Evolutionary conservation across 2,113 vertebrate species (phyloP), one percentile per base, ranked within the genome.

Genomic region (Parus major): DNA sequence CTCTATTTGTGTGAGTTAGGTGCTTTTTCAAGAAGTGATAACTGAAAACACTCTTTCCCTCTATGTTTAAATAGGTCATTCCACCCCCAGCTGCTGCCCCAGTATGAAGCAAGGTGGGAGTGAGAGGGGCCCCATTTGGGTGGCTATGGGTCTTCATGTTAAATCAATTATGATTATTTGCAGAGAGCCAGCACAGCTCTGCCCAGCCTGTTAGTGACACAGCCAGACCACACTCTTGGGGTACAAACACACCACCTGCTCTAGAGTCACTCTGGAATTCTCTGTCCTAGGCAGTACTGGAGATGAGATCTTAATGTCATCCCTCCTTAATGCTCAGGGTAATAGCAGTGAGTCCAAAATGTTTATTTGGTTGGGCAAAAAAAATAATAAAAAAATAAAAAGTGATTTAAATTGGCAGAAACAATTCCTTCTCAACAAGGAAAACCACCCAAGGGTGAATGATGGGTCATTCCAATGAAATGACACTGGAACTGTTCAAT

Each of bases 201-300:
- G 35, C 56, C n/a, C 61, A 6, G 21, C 7, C 9, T n/a, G n/a
- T 33, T 15, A 9, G 55, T 22, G 25, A 22, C 69, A 86, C 47
- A 50, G 15, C 8, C 3, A 7, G 39, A 0, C 1, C 1, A 33
- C 25, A 36, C 24, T 14, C 29, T 7, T 35, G 44, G 27, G 35
- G 21, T 55, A 44, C 36, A 82, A 57, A 59, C 13, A 5, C 2
- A 33, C 6, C 50, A 56, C 55, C 63, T 77, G 42, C 25, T 59
- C n/a, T 28, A 50, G 44, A 29, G 5, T 23, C 42, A 29, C 36
- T 10, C 57, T 47, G 53, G 17, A 42, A n/a, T n/a, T 88, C 90
- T 50, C n/a, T 5, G 29, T 83, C 33, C 27, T 61, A 47, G 25
- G 42, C 5, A 56, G 5, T 28, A 36, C 28, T 29, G 46, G 29